These are phyloP conservation scores for Axea sp. DNA, from an alignment of 2,888 invertebrate species.

Conservation along the genomic window DNA sequence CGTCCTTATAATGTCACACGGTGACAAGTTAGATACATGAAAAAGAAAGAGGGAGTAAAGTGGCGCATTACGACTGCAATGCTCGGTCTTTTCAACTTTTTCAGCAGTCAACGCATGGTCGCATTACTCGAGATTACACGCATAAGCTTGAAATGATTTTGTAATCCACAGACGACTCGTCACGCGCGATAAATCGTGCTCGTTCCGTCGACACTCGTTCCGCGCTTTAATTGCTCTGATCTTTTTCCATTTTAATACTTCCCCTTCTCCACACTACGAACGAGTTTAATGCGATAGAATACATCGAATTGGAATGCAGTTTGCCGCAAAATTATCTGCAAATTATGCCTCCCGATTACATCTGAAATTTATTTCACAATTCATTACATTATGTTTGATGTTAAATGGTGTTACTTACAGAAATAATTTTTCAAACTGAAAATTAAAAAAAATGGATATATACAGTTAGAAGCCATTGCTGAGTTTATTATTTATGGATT, in stretches of 20 bases:
- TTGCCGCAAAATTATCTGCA: constrained; percentile 39
- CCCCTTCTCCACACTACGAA: constrained; percentile 10
- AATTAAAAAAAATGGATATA: too few species aligned
- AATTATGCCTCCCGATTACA: constrained; percentile 26
- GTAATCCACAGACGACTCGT: constrained; percentile 59
- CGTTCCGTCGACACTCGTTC: constrained; percentile 40
- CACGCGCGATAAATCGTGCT: constrained; percentile 62
- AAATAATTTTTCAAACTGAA: too few species aligned
- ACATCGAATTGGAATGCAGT: constrained; percentile 28
- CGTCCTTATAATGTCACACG: constrained; percentile 27
- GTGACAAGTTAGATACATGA: constrained; percentile 10
- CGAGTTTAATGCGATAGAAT: constrained; percentile 23
- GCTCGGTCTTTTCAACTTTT: constrained; percentile 55
- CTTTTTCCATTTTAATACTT: constrained; percentile 55
- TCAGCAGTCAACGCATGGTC: constrained; percentile 54
- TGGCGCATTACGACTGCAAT: constrained; percentile 41
- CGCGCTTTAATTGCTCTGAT: constrained; percentile 54
- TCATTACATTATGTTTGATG: not conserved
- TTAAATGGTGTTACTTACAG: constrained; percentile 7
- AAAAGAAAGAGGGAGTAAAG: constrained; percentile 12
- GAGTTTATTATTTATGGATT: too few species aligned
- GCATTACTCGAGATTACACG: constrained; percentile 64
- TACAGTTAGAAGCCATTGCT: too few species aligned
- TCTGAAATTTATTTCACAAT: constrained; percentile 11
- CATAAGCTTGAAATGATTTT: constrained; percentile 64